Base-by-base conservation (phyloP, 1,140 invertebrate species). In the Zaprionus lachaisei region DNA sequence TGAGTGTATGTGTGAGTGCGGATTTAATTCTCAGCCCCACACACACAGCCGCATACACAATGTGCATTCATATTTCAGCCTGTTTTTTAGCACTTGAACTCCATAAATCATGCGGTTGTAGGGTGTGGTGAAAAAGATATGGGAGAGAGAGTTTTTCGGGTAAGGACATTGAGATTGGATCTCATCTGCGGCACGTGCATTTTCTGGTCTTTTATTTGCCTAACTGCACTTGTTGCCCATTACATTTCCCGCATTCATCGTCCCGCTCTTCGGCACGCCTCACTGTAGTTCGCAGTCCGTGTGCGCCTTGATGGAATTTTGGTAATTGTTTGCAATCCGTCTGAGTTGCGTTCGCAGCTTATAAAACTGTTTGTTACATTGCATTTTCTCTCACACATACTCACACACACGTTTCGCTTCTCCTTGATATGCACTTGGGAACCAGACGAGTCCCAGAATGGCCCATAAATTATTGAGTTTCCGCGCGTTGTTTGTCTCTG, bases 61-160 rank as follows among this genome's bases (percentile, higher is more conserved):
- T 15, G 26, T 47, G 41, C 20, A 55, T 81, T 78, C 55, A 77
- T 81, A 69, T 69, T 79, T 85, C 54, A 81, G 67, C 62, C 74
- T 65, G 56, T 64, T 75, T 66, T 62, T 47, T 47, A 71, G 49
- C 31, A 75, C 66, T 79, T 81, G 60, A 76, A 72, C 82, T 61
- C 56, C 65, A 85, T 84, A 85, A 85, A 84, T 85, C 79, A 78
- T 69, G n/a, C n/a, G n/a, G 15, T 58, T 44, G 54, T 26, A 47
- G 60, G 65, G 70, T 34, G 31, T 34, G 31, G 9, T 34, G 31
- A 11, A 34, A 7, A 7, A 11, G 9, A 11, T 34, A 11, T 34
- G 69, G 51, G 17, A 17, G 15, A 6, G 44, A n/a, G 26, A 49
- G 66, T 34, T 76, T 66, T 77, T 28, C 54, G 47, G 26, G 44